Base-by-base conservation (phyloP, 2,797 vertebrate genomes). In the Pseudopleuronectes americanus region DNA sequence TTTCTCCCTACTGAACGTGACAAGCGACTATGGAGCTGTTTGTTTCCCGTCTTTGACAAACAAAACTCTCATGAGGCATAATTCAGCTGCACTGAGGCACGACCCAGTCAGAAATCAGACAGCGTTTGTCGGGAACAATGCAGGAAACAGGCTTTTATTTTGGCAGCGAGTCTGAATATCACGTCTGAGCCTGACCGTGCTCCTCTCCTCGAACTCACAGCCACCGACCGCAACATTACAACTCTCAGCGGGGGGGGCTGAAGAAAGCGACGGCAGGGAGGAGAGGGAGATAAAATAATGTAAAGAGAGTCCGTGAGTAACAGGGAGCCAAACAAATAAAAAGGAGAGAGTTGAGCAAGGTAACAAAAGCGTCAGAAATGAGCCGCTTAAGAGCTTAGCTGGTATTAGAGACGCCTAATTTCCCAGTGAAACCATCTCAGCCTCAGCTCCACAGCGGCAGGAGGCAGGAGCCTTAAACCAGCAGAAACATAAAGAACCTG, bases 311-410 rank as follows among this genome's bases (percentile, higher is more conserved):
- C 6, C 41, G 70, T 19, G 43, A 19, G 55, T 57, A 49, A 62
- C 12, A 52, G 57, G 64, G n/a, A 24, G 45, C 58, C 59, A 71
- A 26, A 68, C 28, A 80, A 79, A 82, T 55, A 54, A 47, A 24
- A 64, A 69, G 79, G 64, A 1, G 43, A 41, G 79, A 3, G 26
- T 38, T 38, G 45, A 71, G 74, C 74, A 79, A 83, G 85, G 88
- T 87, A 93, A 89, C 83, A 87, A 92, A 93, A 82, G 87, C 61
- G 26, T 66, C 74, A 73, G 77, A 89, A 90, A 90, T 93, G 89
- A 93, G 91, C 90, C 89, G 91, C 88, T 95, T 93, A 93, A 91
- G 80, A 84, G 91, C 90, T 90, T 87, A 86, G 80, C 79, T 57
- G 52, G 82, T 67, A 64, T 92, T 86, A 89, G 88, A 91, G 86